Conservation (phyloP, 23 tunicate species). For the Aplidium turbinatum region DNA sequence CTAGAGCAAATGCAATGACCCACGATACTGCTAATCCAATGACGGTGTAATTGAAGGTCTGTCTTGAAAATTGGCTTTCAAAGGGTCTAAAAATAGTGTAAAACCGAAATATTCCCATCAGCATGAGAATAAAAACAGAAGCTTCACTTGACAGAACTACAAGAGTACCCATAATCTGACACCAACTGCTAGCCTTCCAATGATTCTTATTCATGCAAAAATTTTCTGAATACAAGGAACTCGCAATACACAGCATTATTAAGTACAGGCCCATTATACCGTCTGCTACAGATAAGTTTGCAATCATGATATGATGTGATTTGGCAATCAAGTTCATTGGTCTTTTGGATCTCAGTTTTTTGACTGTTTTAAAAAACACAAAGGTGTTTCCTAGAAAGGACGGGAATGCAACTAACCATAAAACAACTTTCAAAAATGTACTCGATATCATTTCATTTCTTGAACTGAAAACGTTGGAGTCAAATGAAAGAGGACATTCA, state of each 20-base stretch:
- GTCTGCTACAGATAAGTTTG: conserved; percentile 51
- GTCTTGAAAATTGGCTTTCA: conserved; percentile 22
- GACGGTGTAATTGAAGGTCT: neutral
- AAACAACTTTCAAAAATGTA: conserved; percentile 4
- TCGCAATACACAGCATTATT: conserved; percentile 22
- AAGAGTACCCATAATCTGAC: conserved; percentile 48
- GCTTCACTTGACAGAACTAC: conserved; percentile 60
- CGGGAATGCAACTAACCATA: conserved; percentile 54
- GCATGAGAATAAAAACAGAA: conserved; percentile 52
- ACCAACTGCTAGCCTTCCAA: conserved; percentile 40
- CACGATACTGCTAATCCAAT: conserved; percentile 20
- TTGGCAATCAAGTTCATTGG: conserved; percentile 8
- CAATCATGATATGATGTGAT: conserved; percentile 41
- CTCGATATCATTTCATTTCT: conserved; percentile 49
- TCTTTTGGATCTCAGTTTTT: neutral
- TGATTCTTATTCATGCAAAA: conserved; percentile 43
- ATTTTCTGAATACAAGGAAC: conserved; percentile 23
- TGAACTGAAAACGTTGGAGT: conserved; percentile 41
- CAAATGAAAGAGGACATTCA: conserved; percentile 41
- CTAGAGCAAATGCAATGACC: conserved; percentile 34
- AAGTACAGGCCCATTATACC: conserved; percentile 60
- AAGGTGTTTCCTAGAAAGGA: conserved; percentile 44
- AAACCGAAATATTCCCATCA: conserved; percentile 61
- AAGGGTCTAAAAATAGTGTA: conserved; percentile 49
- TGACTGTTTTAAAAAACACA: conserved; percentile 29